Conservation (phyloP, 2,797 vertebrate genomes). For the Channa striata region DNA sequence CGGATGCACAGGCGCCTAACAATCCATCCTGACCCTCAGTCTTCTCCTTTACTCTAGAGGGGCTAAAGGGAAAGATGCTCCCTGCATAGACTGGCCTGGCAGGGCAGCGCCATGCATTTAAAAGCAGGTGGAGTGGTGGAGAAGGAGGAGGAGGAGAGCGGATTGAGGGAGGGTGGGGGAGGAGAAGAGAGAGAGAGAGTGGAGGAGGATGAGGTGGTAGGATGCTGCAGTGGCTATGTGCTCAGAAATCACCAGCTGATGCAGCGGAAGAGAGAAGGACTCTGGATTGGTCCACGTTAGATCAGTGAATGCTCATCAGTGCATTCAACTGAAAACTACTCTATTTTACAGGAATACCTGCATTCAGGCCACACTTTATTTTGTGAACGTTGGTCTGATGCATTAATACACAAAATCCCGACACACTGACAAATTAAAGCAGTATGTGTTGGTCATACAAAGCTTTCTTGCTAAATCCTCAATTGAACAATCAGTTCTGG, state of each 20-base stretch:
- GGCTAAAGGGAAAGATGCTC: conserved; percentile 67
- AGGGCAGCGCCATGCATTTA: conserved; percentile 83
- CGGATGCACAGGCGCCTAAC: conserved; percentile 50
- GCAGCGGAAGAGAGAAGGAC: conserved; percentile 74
- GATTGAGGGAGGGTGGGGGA: conserved; percentile 79
- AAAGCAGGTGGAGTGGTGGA: conserved; percentile 84
- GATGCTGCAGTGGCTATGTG: conserved; percentile 89
- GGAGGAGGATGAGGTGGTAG: conserved; percentile 69
- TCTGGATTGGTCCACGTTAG: conserved; percentile 80
- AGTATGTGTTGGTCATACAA: conserved; percentile 60
- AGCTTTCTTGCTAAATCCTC: conserved; percentile 72
- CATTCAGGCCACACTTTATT: conserved; percentile 22
- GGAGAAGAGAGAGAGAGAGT: conserved; percentile 67
- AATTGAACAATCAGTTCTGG: conserved; percentile 77
- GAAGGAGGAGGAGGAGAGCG: conserved; percentile 45
- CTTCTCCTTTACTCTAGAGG: conserved; percentile 51
- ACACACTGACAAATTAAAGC: conserved; percentile 58
- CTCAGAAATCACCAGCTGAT: conserved; percentile 87
- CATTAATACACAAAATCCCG: conserved; percentile 40
- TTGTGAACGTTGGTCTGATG: conserved; percentile 28
- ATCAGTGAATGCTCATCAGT: conserved; percentile 72
- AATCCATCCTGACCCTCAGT: conserved; percentile 55
- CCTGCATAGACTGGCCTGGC: conserved; percentile 72
- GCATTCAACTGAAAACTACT: conserved; percentile 54
- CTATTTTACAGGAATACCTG: conserved; percentile 42